A percentile compares a stretch with the other conserved stretches of the same genome.
These are phyloP conservation scores for Crocallis elinguaria DNA, from an alignment of 2,888 invertebrate species.

Conservation along the genomic window DNA sequence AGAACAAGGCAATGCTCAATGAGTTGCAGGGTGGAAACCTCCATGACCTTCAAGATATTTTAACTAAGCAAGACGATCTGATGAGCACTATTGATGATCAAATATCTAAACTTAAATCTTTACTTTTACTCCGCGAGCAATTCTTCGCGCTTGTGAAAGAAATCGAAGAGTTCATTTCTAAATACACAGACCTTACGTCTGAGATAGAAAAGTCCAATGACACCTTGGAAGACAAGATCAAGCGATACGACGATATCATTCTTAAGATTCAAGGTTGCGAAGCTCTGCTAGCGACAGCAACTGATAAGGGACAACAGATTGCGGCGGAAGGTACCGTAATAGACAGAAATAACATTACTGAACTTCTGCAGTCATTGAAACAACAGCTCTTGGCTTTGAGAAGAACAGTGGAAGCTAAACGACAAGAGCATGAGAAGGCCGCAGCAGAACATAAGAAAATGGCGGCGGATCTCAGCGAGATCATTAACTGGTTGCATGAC, in stretches of 20 bases:
- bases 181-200: slow-evolving; percentile 92
- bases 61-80: slow-evolving; percentile 93
- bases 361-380: slow-evolving; percentile 93
- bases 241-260: slow-evolving; percentile 93
- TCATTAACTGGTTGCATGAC: slow-evolving; percentile 92
- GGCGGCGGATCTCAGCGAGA: slow-evolving; percentile 91
- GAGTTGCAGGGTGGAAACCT: slow-evolving; percentile 91
- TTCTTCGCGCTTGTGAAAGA: slow-evolving; percentile 94
- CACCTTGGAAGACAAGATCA: slow-evolving; percentile 93
- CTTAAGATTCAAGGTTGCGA: slow-evolving; percentile 95
- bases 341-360: slow-evolving; percentile 94
- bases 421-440: slow-evolving; percentile 94
- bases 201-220: slow-evolving; percentile 94
- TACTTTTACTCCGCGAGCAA: slow-evolving; percentile 93
- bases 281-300: slow-evolving; percentile 93
- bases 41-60: slow-evolving; percentile 91
- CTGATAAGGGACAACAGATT: slow-evolving; percentile 96
- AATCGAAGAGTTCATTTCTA: slow-evolving; percentile 93
- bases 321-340: slow-evolving; percentile 95
- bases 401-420: slow-evolving; percentile 92
- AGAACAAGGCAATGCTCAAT: slow-evolving; percentile 90
- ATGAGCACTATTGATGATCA: slow-evolving; percentile 94
- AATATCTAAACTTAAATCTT: slow-evolving; percentile 91
- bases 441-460: slow-evolving; percentile 95
- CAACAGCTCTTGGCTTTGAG: slow-evolving; percentile 92